Conservation (phyloP, 2,113 vertebrate species). For the Gymnorhina tibicen region DNA sequence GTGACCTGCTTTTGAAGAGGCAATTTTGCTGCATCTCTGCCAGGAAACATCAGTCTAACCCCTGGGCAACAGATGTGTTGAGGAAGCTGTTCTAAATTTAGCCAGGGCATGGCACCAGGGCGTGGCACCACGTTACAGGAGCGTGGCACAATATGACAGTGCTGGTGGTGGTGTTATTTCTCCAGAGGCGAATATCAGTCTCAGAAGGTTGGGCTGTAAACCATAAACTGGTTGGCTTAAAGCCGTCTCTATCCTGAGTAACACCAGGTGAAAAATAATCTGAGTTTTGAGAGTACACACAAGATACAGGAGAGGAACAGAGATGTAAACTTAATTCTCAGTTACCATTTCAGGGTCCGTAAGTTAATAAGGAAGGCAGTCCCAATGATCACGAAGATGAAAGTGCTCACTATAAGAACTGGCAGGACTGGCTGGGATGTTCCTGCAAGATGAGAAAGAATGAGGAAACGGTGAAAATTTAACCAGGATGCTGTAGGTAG, state of each 20-base stretch:
- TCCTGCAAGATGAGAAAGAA: conserved; percentile 9
- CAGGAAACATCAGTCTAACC: not conserved
- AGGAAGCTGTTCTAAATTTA: not conserved
- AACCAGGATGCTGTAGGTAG: not conserved
- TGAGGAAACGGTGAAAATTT: not conserved
- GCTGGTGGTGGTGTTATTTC: not conserved
- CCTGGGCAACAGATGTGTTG: not conserved
- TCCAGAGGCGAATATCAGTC: not conserved
- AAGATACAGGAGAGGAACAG: not conserved
- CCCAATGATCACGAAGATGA: not conserved
- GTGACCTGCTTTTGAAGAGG: not conserved
- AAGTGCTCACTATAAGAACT: not conserved
- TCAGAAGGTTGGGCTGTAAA: not conserved
- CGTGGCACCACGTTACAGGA: not conserved
- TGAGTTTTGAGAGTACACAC: not conserved
- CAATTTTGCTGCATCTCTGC: not conserved
- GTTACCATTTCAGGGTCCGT: conserved; percentile 48
- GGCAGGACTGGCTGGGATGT: not conserved
- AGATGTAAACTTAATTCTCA: not conserved
- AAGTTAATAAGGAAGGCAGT: conserved; percentile 5
- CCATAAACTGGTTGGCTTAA: not conserved
- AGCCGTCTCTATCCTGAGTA: not conserved
- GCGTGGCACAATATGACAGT: rapidly evolving
- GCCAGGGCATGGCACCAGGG: not conserved
- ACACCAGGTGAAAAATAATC: not conserved